Evolutionary conservation across 2,797 vertebrate species (phyloP).

Genomic region (Micrastur ruficollis): DNA sequence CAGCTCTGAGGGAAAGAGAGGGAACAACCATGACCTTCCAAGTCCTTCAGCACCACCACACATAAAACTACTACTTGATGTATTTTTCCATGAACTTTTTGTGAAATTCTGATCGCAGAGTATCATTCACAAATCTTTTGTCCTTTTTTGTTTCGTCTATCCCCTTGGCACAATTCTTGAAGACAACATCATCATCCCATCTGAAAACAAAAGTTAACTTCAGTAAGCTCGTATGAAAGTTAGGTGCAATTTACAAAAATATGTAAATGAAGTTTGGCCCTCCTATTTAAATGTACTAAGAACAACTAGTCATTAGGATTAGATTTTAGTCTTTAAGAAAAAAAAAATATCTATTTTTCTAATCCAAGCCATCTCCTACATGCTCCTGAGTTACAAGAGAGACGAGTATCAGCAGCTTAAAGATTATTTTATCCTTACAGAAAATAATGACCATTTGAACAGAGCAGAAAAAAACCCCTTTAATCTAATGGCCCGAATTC

Average conservation of each 20-base stretch:
- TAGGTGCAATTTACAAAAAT: not conserved
- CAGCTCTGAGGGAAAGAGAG: not conserved
- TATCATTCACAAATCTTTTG: slow-evolving; percentile 97
- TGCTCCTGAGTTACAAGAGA: not conserved
- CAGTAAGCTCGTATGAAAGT: not conserved
- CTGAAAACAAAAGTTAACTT: slow-evolving; percentile 66
- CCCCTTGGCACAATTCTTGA: slow-evolving; percentile 96
- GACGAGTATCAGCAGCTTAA: not conserved
- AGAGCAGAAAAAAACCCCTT: not conserved
- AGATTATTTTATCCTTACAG: not conserved
- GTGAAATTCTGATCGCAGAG: slow-evolving; percentile 96
- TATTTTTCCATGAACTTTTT: slow-evolving; percentile 99
- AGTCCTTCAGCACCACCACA: slow-evolving; percentile 44
- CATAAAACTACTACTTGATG: slow-evolving; percentile 87
- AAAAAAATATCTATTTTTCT: not conserved
- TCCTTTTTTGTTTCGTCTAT: slow-evolving; percentile 93
- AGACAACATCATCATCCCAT: slow-evolving; percentile 98
- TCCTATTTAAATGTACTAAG: not conserved
- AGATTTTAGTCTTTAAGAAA: not conserved
- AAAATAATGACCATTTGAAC: not conserved
- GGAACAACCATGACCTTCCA: not conserved
- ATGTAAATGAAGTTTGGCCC: not conserved
- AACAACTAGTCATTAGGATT: not conserved
- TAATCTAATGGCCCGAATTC: not conserved
- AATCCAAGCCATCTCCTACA: not conserved